phyloP scores from a whole-genome alignment of 2,113 vertebrate species.

The Nicator chloris region DNA sequence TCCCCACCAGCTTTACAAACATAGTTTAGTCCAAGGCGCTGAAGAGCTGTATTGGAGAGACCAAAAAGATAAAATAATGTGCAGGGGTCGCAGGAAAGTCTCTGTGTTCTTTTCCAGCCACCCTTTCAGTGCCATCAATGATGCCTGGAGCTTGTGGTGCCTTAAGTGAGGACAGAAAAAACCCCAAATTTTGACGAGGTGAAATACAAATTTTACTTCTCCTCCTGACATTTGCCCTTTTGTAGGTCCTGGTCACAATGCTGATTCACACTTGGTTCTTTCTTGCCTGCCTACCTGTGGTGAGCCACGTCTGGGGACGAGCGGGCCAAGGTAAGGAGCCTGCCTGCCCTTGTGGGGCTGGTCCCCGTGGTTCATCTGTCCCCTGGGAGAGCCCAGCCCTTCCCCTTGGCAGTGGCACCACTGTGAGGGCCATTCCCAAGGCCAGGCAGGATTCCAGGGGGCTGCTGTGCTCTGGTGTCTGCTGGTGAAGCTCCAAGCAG shows the following conservation, averaged over 20 bases:
- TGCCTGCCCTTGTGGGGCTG: neutral
- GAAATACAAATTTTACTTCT: neutral
- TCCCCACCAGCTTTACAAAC: neutral
- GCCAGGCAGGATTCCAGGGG: neutral
- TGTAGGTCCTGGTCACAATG: conserved; percentile 10
- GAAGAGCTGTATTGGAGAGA: neutral
- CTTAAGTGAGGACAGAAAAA: neutral
- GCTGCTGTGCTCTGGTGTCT: neutral
- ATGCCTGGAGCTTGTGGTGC: neutral
- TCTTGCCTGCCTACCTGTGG: conserved; percentile 43
- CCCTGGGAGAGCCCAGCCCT: neutral
- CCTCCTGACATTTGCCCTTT: neutral
- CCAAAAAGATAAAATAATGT: neutral
- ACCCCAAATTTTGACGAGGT: fast-evolving
- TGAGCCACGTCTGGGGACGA: conserved; percentile 18
- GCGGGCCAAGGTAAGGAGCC: conserved; percentile 51
- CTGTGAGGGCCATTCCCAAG: neutral
- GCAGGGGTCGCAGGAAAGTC: neutral
- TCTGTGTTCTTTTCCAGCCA: neutral
- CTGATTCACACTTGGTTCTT: neutral
- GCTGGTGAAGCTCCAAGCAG: neutral
- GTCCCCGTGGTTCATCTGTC: fast-evolving
- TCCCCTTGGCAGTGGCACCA: fast-evolving
- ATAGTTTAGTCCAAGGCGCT: neutral
- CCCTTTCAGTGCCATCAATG: too few relatives aligned